Base-by-base conservation (phyloP, 2,113 vertebrate species). In the Paralichthys olivaceus region DNA sequence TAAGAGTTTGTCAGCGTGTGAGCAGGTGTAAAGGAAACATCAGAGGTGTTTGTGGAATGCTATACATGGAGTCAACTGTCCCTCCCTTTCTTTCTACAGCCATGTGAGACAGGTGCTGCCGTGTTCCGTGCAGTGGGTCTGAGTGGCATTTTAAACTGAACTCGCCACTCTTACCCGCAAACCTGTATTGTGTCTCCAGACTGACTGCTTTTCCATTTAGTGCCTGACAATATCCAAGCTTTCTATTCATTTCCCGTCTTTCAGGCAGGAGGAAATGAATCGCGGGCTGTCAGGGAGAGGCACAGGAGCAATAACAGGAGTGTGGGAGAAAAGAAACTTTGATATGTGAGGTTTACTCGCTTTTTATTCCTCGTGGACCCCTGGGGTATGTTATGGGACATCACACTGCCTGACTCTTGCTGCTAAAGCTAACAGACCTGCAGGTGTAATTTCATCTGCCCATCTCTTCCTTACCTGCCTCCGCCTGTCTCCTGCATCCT, bases 231-330 rank as follows among this genome's bases (percentile, higher is more conserved):
- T 91, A 91, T 89, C 89, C 86, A 85, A 88, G 90, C 86, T 90
- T 93, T 92, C 90, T 88, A 91, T 92, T 94, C 90, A 92, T 93
- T 93, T 92, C 87, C 89, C 81, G 68, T 84, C 91, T 87, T 86
- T 93, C 89, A 90, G 84, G 82, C 64, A 3, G 79, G 74, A 89
- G 90, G 92, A 92, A 91, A 92, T 93, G 85, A 93, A 94, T 94
- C 91, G 90, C 83, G 0, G 81, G 56, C 91, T 92, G 92, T 92
- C 92, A 91, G 77, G 87, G 83, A 90, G 84, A 92, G 86, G 81
- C 89, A 85, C 92, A 88, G 83, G 89, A 90, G 91, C 88, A 92
- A 92, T 93, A 93, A 92, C 84, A 70, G 79, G 60, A 75, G 84
- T 76, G 84, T 73, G 87, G 75, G 82, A 79, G 77, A 88, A 88